A percentile compares a stretch with the other conserved stretches of the same genome.
Evolutionary conservation across 2,797 vertebrate species (phyloP).

Genomic region (Sebastiscus albofasciatus): DNA sequence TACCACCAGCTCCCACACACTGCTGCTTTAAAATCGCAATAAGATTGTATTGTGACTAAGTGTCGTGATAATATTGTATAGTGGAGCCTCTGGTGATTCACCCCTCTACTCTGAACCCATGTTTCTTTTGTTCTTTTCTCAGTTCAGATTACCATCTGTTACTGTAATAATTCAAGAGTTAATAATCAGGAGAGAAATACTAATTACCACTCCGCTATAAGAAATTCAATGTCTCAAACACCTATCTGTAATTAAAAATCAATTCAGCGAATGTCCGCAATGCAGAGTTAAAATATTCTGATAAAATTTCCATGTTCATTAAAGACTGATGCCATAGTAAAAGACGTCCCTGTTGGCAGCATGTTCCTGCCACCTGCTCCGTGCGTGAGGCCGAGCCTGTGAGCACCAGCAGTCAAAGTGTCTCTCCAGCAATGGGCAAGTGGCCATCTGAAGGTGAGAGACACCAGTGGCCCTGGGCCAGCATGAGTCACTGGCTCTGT

Average conservation of each 20-base stretch:
- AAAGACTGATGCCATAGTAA: constrained; percentile 45
- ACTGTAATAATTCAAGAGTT: constrained; percentile 5
- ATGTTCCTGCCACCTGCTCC: constrained; percentile 67
- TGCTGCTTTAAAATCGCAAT: no score
- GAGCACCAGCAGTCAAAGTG: constrained; percentile 61
- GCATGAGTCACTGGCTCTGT: constrained; percentile 65
- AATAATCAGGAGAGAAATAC: constrained; percentile 12
- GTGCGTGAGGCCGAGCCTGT: constrained; percentile 40
- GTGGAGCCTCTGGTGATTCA: no score
- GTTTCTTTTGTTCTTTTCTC: background rate
- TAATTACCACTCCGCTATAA: background rate
- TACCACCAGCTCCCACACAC: no score
- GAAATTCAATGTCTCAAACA: constrained; percentile 18
- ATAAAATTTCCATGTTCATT: constrained; percentile 54
- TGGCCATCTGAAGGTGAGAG: constrained; percentile 75
- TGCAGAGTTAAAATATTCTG: constrained; percentile 29
- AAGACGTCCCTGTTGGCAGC: constrained; percentile 59
- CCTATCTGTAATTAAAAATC: constrained; percentile 52
- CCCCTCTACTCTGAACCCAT: background rate
- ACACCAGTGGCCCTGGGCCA: constrained; percentile 67
- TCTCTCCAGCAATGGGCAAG: constrained; percentile 61
- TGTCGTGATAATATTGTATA: no score
- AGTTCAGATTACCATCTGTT: background rate
- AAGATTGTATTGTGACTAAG: no score
- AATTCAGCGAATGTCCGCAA: constrained; percentile 17